Evolutionary conservation across 2,888 invertebrate species (phyloP), one percentile per base, ranked within the genome.

Genomic region (Parnassius orleans): DNA sequence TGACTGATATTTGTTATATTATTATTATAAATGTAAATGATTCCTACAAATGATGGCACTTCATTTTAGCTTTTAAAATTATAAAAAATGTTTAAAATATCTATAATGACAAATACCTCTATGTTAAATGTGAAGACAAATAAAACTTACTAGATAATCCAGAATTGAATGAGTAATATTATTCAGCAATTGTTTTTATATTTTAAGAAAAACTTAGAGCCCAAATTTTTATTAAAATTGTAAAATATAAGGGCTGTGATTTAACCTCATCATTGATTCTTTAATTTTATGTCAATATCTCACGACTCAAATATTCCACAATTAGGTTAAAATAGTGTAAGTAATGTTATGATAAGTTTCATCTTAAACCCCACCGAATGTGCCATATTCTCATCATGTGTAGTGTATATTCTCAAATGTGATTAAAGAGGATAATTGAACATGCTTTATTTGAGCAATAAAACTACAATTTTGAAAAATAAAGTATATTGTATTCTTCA

Each of bases 401-500:
- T 72, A 66, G 68, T 69, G 63, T 66, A 53, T 55, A 65, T 42
- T 48, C 52, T 63, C 57, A 60, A 33, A 50, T 60, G 61, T 53
- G 58, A 53, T 51, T 50, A 14, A 63, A 54, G 42, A 61, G 51
- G 48, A 59, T 41, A 43, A 64, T 44, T 56, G 24, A 55, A 65
- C 46, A 64, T 64, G 53, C 55, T 58, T 62, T 64, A 44, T 59
- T 57, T 53, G 61, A 64, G 66, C 65, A 84, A 83, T 84, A 81
- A 87, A 86, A 84, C 77, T 51, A 68, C 69, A 69, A 68, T 76
- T 78, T 73, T 82, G 71, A 81, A 89, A 89, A 89, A 90, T 88
- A 88, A 87, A 82, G 88, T 86, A 86, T 82, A 72, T 81, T 78
- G 81, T 83, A 82, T 81, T 79, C 82, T 87, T 87, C 80, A 82